phyloP scores from a whole-genome alignment of 2,888 invertebrate species.

The Drosophila greeni region DNA sequence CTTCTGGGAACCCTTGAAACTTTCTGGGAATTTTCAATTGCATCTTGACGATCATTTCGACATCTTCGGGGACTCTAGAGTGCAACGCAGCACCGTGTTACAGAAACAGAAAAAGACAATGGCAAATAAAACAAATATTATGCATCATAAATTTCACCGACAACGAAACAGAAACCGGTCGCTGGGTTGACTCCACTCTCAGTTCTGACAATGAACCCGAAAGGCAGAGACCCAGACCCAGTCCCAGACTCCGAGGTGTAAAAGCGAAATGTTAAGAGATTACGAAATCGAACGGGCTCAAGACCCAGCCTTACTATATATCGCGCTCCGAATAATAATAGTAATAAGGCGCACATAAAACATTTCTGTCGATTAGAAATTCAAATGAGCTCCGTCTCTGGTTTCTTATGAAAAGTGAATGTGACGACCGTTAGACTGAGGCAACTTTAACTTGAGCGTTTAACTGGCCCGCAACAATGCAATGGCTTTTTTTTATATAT shows the following conservation, averaged over 20 bases:
- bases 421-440: conserved; percentile 39
- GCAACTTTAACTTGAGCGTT: conserved; percentile 38
- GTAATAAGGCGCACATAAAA: conserved; percentile 36
- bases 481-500: too few species aligned
- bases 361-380: conserved; percentile 33
- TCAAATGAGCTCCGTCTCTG: conserved; percentile 33
- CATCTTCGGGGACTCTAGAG: not conserved
- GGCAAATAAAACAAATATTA: conserved; percentile 49
- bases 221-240: conserved; percentile 39
- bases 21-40: conserved; percentile 38
- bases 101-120: conserved; percentile 40
- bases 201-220: conserved; percentile 63
- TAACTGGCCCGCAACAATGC: conserved; percentile 50
- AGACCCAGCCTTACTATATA: conserved; percentile 5
- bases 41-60: conserved; percentile 19
- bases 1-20: conserved; percentile 14
- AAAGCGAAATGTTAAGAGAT: conserved; percentile 44
- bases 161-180: conserved; percentile 27
- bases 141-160: conserved; percentile 66
- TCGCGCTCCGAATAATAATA: conserved; percentile 37
- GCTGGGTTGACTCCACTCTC: conserved; percentile 9
- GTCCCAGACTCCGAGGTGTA: conserved; percentile 37
- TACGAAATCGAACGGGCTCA: conserved; percentile 47
- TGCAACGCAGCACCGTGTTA: too few species aligned
- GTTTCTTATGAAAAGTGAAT: conserved; percentile 58